Conservation (phyloP, 2,888 invertebrate species). For the Baccha elongata region DNA sequence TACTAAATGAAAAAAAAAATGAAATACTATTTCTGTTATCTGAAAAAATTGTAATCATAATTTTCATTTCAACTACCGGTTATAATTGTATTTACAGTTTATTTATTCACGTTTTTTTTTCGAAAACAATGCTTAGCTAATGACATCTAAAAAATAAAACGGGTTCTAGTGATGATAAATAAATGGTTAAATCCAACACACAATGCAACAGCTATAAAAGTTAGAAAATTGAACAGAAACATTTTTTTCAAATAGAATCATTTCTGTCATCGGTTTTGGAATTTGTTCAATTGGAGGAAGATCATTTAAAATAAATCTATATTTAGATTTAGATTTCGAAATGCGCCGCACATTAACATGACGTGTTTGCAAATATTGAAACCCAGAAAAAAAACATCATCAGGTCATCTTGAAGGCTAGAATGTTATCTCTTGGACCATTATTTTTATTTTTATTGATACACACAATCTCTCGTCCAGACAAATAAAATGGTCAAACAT, state of each 20-base stretch:
- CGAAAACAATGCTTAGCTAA: not conserved
- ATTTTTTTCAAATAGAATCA: not conserved
- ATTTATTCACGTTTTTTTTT: not conserved
- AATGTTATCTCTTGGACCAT: slow-evolving; percentile 10
- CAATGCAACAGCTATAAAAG: not conserved
- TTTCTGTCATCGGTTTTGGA: not conserved
- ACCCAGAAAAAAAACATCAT: not conserved
- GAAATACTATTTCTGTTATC: too few species aligned
- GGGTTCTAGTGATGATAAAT: not conserved
- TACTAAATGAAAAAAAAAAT: too few species aligned
- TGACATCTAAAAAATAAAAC: not conserved
- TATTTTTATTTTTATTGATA: not conserved
- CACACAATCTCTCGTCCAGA: not conserved
- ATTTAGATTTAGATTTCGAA: not conserved
- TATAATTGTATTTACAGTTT: not conserved
- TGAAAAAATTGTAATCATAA: too few species aligned
- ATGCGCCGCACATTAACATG: not conserved
- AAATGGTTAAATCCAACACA: slow-evolving; percentile 8
- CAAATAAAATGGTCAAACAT: not conserved
- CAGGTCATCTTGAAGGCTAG: not conserved
- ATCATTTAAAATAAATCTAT: not conserved
- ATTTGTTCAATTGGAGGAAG: not conserved
- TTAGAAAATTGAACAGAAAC: not conserved
- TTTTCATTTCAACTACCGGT: too few species aligned
- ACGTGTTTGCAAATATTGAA: not conserved